Percentiles rank a stretch among this genome's conserved stretches.
phyloP scores from a whole-genome alignment of 1,140 invertebrate genomes.

The Scaptomyza graminum region DNA sequence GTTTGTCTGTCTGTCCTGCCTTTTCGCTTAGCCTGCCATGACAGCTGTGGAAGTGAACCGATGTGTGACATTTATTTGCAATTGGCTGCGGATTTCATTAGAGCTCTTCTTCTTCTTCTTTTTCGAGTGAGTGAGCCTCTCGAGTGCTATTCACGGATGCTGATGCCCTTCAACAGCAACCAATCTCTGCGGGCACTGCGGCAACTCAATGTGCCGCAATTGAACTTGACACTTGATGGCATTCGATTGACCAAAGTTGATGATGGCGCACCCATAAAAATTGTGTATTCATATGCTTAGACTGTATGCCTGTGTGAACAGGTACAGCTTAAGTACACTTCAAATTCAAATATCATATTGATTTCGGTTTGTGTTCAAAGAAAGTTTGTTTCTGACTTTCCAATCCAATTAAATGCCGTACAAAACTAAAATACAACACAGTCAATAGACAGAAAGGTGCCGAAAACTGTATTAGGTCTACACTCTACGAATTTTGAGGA shows the following conservation, averaged over 20 bases:
- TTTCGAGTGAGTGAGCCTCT: conserved; percentile 11
- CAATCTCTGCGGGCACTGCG: conserved; percentile 41
- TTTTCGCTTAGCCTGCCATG: background rate
- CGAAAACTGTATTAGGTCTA: too few species aligned
- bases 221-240: conserved; percentile 49
- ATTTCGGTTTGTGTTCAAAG: too few species aligned
- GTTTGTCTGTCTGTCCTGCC: background rate
- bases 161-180: conserved; percentile 28
- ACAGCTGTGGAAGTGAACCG: conserved; percentile 61
- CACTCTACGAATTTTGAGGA: too few species aligned
- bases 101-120: conserved; percentile 3
- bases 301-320: background rate
- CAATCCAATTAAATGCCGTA: too few species aligned
- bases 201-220: conserved; percentile 49
- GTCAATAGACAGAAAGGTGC: too few species aligned
- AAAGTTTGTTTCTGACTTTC: too few species aligned
- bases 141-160: conserved; percentile 5
- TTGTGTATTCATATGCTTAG: background rate
- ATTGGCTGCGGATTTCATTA: conserved; percentile 63
- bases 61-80: conserved; percentile 72
- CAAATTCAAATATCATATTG: too few species aligned
- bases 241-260: conserved; percentile 6
- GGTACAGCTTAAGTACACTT: background rate
- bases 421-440: too few species aligned
- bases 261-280: background rate